These are phyloP conservation scores for Eriocheir sinensis DNA, from an alignment of 1,140 invertebrate genomes.

Conservation along the genomic window DNA sequence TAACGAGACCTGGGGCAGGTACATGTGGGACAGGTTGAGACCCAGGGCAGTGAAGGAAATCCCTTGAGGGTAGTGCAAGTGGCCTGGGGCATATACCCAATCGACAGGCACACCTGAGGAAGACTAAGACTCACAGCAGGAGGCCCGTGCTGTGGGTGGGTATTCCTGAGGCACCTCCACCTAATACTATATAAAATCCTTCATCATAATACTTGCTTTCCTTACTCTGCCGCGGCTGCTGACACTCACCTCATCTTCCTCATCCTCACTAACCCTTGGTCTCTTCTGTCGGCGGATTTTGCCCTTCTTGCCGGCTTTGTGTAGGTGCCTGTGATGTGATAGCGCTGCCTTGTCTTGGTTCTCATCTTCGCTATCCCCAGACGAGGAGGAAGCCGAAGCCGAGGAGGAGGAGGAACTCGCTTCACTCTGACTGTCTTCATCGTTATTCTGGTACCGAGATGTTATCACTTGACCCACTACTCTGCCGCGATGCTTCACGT, in stretches of 20 bases:
- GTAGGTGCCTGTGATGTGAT: slow-evolving; percentile 42
- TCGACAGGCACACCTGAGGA: background rate
- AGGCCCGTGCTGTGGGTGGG: background rate
- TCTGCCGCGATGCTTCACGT: slow-evolving; percentile 64
- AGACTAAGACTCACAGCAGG: background rate
- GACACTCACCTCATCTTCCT: slow-evolving; percentile 72
- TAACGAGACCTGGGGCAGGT: background rate
- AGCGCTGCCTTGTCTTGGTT: background rate
- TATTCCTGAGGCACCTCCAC: slow-evolving; percentile 1
- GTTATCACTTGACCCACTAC: slow-evolving; percentile 66
- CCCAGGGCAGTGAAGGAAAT: slow-evolving; percentile 34
- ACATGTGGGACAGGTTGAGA: slow-evolving; percentile 33
- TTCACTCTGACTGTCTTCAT: slow-evolving; percentile 62
- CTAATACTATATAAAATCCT: slow-evolving; percentile 79
- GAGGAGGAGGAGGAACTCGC: background rate
- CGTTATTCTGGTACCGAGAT: slow-evolving; percentile 53
- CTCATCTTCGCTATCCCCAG: slow-evolving; percentile 28
- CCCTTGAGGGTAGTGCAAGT: slow-evolving; percentile 4
- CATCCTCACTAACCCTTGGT: slow-evolving; percentile 59
- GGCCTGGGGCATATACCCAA: too few species aligned
- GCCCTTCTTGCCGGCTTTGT: slow-evolving; percentile 42
- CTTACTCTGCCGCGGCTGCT: slow-evolving; percentile 79
- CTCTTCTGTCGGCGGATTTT: slow-evolving; percentile 54
- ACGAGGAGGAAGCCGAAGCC: background rate
- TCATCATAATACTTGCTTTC: slow-evolving; percentile 78